phyloP scores from a whole-genome alignment of 2,797 vertebrate species.

The Peromyscus nudipes region DNA sequence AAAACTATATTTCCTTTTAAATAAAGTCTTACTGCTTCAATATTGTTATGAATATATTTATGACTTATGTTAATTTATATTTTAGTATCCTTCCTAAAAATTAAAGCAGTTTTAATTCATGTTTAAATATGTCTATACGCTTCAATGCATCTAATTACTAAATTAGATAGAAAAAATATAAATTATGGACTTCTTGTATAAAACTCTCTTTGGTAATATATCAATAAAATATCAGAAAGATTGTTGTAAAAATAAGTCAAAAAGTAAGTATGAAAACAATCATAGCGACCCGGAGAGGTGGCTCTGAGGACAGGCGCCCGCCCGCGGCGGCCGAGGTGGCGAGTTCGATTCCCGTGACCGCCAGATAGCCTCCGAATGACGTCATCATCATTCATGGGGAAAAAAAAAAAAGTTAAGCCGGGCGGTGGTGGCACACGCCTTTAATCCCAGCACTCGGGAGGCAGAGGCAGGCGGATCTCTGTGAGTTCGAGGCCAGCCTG shows the following conservation, averaged over 20 bases:
- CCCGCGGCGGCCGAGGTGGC: no score
- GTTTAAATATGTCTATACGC: no score
- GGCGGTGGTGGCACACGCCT: no score
- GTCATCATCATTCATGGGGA: no score
- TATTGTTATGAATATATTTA: not conserved
- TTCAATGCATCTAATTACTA: not conserved
- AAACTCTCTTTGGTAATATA: not conserved
- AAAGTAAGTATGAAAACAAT: not conserved
- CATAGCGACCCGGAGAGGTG: no score
- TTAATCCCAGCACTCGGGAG: no score
- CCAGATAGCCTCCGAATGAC: no score
- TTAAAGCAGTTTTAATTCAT: not conserved
- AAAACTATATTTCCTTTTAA: not conserved
- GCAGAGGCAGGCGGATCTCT: no score
- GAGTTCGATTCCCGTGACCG: no score
- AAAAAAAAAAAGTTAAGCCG: no score
- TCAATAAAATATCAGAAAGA: not conserved
- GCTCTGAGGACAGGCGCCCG: no score
- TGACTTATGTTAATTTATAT: not conserved
- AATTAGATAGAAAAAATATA: not conserved
- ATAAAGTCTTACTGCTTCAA: not conserved
- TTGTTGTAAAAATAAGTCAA: not conserved
- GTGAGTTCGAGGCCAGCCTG: no score
- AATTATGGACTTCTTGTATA: not conserved
- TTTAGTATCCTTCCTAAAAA: not conserved